Percentiles rank a stretch among this genome's conserved stretches.
Evolutionary conservation across 2,797 vertebrate genomes (phyloP).

Genomic region (Rhabdomys pumilio): DNA sequence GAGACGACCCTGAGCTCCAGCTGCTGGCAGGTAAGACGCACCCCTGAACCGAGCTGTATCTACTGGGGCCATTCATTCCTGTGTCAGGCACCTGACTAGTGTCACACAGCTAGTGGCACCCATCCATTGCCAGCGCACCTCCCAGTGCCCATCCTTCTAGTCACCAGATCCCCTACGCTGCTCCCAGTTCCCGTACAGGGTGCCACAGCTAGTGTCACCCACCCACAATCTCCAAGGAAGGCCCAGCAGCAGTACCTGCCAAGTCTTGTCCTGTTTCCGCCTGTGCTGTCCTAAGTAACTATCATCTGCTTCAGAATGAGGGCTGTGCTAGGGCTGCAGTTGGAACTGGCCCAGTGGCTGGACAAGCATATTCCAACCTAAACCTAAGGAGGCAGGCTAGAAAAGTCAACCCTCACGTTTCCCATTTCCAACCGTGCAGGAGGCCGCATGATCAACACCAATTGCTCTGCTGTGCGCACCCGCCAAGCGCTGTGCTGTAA

Average conservation of each 20-base stretch:
- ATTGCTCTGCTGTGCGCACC: constrained; percentile 97
- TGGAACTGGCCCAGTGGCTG: accelerated
- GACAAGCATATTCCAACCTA: not conserved
- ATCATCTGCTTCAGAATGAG: accelerated
- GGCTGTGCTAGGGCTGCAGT: not conserved
- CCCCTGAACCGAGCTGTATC: not conserved
- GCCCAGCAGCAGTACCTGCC: not conserved
- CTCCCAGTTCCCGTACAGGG: not conserved
- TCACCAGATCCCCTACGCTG: not conserved
- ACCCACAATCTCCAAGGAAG: not conserved
- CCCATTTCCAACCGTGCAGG: constrained; percentile 86
- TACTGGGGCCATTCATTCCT: not conserved
- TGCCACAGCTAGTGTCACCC: not conserved
- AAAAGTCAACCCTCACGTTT: accelerated
- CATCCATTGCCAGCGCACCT: not conserved
- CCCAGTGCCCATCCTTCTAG: not conserved
- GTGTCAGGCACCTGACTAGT: not conserved
- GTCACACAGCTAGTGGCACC: not conserved
- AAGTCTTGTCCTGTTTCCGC: not conserved
- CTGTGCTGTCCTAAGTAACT: accelerated
- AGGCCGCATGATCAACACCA: constrained; percentile 96
- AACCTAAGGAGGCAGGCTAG: not conserved
- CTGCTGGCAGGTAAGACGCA: constrained; percentile 91
- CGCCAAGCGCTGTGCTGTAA: constrained; percentile 98
- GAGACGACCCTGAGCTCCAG: constrained; percentile 94